Percentiles rank a stretch among this genome's conserved stretches.
phyloP scores from a whole-genome alignment of 2,888 invertebrate species.

The Aporophyla lueneburgensis region DNA sequence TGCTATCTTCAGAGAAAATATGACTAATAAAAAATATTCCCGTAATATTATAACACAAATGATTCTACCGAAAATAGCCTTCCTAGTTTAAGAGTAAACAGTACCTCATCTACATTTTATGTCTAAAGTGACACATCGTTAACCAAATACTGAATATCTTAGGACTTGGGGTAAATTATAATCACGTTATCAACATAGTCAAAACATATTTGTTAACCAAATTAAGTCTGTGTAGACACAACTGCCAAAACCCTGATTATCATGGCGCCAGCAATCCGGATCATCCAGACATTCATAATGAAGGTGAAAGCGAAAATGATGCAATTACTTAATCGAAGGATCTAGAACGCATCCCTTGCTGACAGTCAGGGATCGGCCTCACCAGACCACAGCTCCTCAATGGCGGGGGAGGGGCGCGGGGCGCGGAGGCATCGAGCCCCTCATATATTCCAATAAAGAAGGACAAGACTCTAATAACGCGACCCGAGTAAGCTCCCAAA shows the following conservation, averaged over 20 bases:
- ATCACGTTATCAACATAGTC: constrained; percentile 14
- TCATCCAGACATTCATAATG: constrained; percentile 31
- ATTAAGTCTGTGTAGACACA: constrained; percentile 12
- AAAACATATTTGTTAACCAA: constrained; percentile 49
- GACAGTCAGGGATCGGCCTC: constrained; percentile 27
- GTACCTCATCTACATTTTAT: constrained; percentile 8
- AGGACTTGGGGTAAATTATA: neutral
- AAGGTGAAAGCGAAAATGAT: constrained; percentile 24
- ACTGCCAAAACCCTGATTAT: constrained; percentile 17
- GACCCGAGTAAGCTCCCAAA: constrained; percentile 85
- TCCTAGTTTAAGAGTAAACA: constrained; percentile 12
- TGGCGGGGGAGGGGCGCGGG: constrained; percentile 32
- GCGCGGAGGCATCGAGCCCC: constrained; percentile 68
- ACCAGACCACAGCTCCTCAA: constrained; percentile 41
- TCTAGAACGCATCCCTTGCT: constrained; percentile 32
- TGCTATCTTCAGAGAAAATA: constrained; percentile 41
- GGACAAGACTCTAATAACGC: constrained; percentile 86
- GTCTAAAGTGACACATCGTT: constrained; percentile 23
- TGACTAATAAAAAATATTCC: constrained; percentile 52
- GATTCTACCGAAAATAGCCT: constrained; percentile 2
- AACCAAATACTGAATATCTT: constrained; percentile 27
- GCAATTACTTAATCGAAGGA: constrained; percentile 49
- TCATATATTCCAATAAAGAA: constrained; percentile 88
- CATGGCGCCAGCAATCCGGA: constrained; percentile 23
- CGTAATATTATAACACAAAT: constrained; percentile 49